Conservation (phyloP, 2,888 invertebrate genomes). For the Dasysyrphus albostriatus region DNA sequence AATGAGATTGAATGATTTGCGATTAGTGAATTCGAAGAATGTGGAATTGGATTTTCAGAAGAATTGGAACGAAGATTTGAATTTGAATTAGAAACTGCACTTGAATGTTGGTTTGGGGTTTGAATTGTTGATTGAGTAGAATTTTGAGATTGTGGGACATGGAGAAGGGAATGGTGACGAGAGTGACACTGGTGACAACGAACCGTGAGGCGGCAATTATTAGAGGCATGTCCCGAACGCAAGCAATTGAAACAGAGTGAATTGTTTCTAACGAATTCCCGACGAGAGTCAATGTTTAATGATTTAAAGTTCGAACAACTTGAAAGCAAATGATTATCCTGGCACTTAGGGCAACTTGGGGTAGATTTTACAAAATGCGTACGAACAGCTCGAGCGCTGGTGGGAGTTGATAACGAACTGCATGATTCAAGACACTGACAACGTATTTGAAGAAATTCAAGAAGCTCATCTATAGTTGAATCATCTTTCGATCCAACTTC, state of each 20-base stretch:
- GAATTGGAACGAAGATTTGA: background rate
- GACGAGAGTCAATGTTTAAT: background rate
- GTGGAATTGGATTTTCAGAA: background rate
- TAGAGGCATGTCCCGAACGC: background rate
- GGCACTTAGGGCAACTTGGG: slow-evolving; percentile 1
- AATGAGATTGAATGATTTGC: too few species aligned
- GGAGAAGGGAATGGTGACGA: slow-evolving; percentile 5
- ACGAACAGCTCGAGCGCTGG: background rate
- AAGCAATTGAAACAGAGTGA: too few species aligned
- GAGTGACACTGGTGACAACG: background rate
- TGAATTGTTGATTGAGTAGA: slow-evolving; percentile 1
- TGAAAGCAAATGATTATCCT: background rate
- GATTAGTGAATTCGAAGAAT: slow-evolving; percentile 4
- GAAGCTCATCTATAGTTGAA: too few species aligned
- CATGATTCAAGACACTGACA: too few species aligned
- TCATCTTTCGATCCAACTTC: too few species aligned
- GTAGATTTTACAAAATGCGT: slow-evolving; percentile 1
- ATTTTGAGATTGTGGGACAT: background rate
- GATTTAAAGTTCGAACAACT: background rate
- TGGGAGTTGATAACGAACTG: too few species aligned
- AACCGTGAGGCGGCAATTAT: slow-evolving; percentile 5
- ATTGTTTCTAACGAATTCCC: too few species aligned
- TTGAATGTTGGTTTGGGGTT: background rate
- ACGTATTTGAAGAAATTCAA: too few species aligned
- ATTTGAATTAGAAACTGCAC: background rate